Percentiles rank a stretch among this genome's conserved stretches.
These are phyloP conservation scores for Scatophagus argus DNA, from an alignment of 2,113 vertebrate genomes.

Conservation along the genomic window DNA sequence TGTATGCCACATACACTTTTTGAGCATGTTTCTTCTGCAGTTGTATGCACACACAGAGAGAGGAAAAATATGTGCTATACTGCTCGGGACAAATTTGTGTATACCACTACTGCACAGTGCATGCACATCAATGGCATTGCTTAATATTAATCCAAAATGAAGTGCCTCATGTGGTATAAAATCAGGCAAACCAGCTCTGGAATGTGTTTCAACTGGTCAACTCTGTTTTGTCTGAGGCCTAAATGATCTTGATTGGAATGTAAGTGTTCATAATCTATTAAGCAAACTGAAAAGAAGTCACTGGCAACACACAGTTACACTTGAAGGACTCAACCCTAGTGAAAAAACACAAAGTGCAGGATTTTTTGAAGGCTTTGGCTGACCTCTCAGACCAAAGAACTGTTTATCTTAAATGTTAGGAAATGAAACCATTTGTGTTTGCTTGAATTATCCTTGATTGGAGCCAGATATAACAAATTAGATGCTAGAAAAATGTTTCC, in stretches of 20 bases:
- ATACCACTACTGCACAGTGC: background rate
- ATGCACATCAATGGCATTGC: slow-evolving; percentile 4
- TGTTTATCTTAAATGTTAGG: slow-evolving; percentile 71
- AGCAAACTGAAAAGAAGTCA: slow-evolving; percentile 58
- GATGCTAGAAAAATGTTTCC: slow-evolving; percentile 64
- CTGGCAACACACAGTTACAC: slow-evolving; percentile 36
- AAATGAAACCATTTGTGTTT: slow-evolving; percentile 74
- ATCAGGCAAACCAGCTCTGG: slow-evolving; percentile 20
- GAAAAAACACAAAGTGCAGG: slow-evolving; percentile 14
- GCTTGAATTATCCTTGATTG: slow-evolving; percentile 74
- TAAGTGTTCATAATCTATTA: slow-evolving; percentile 52
- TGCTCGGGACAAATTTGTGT: background rate
- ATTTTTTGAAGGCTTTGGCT: slow-evolving; percentile 54
- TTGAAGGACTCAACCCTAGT: slow-evolving; percentile 16
- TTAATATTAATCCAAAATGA: slow-evolving; percentile 23
- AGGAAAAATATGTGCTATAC: background rate
- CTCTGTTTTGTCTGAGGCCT: slow-evolving; percentile 41
- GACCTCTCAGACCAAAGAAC: slow-evolving; percentile 58
- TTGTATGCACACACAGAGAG: background rate
- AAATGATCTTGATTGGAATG: slow-evolving; percentile 58
- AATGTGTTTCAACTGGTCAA: slow-evolving; percentile 20
- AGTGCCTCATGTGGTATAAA: slow-evolving; percentile 24
- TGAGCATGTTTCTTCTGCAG: background rate
- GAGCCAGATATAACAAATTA: slow-evolving; percentile 73
- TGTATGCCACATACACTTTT: background rate